Conservation (phyloP, 2,113 vertebrate genomes). For the Ceuthmochares aereus region DNA sequence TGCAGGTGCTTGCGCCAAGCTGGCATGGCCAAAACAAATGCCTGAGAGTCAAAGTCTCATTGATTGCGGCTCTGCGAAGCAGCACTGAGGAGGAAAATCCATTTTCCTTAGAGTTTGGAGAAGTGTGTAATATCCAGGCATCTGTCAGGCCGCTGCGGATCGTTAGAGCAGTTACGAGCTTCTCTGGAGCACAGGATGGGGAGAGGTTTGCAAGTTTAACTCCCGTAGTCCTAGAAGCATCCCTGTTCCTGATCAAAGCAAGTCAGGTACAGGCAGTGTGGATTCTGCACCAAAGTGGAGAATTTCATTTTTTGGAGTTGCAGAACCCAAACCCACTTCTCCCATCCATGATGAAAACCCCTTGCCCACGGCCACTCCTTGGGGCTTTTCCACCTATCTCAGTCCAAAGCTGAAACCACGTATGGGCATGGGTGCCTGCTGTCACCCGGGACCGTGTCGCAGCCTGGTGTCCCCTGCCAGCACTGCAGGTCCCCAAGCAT, state of each 20-base stretch:
- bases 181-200: accelerated
- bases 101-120: neutral
- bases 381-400: accelerated
- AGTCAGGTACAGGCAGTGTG: neutral
- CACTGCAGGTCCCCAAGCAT: neutral
- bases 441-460: neutral
- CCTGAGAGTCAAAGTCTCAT: neutral
- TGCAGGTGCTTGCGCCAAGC: accelerated
- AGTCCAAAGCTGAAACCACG: neutral
- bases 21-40: accelerated
- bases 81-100: constrained; percentile 34
- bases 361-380: accelerated
- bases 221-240: accelerated
- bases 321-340: accelerated
- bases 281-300: neutral
- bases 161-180: neutral
- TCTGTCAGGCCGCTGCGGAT: neutral
- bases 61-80: neutral
- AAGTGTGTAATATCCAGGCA: constrained; percentile 11
- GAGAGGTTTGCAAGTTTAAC: neutral
- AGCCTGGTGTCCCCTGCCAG: neutral
- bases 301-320: too few species aligned
- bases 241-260: accelerated
- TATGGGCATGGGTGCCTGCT: accelerated
- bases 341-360: accelerated